A percentile compares a stretch with the other conserved stretches of the same genome.
Evolutionary conservation across 64 coral and sea anemone species (phyloP).

Genomic region (Platygyra sinensis): DNA sequence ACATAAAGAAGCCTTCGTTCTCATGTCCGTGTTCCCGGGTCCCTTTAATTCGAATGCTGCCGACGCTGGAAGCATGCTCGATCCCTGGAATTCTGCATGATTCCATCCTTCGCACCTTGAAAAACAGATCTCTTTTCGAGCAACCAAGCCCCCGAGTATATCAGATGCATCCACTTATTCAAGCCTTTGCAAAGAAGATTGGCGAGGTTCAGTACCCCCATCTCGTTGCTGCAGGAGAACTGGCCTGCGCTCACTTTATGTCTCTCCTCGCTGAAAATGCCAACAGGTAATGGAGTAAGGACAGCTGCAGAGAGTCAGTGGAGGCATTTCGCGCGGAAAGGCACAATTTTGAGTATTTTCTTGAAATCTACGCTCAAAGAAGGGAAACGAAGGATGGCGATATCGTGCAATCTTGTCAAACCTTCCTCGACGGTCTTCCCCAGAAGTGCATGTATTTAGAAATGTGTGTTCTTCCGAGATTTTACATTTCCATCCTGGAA

Average conservation of each 20-base stretch:
- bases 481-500: neutral
- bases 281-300: neutral
- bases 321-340: constrained; percentile 29
- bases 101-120: neutral
- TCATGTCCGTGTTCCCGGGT: constrained; percentile 42
- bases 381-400: neutral
- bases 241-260: constrained; percentile 19
- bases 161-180: constrained; percentile 41
- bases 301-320: constrained; percentile 34
- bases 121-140: constrained; percentile 7
- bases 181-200: constrained; percentile 14
- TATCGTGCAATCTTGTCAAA: neutral
- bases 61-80: neutral
- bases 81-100: neutral
- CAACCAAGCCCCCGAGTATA: neutral
- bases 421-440: neutral
- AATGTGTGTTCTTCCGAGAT: constrained; percentile 29
- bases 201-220: neutral
- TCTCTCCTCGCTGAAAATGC: neutral
- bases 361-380: neutral
- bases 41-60: constrained; percentile 42
- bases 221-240: neutral
- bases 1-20: constrained; percentile 21
- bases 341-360: constrained; percentile 39
- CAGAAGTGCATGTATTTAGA: constrained; percentile 19